Evolutionary conservation across 2,113 vertebrate genomes (phyloP), one percentile per base, ranked within the genome.

Genomic region (Erpornis zantholeuca): DNA sequence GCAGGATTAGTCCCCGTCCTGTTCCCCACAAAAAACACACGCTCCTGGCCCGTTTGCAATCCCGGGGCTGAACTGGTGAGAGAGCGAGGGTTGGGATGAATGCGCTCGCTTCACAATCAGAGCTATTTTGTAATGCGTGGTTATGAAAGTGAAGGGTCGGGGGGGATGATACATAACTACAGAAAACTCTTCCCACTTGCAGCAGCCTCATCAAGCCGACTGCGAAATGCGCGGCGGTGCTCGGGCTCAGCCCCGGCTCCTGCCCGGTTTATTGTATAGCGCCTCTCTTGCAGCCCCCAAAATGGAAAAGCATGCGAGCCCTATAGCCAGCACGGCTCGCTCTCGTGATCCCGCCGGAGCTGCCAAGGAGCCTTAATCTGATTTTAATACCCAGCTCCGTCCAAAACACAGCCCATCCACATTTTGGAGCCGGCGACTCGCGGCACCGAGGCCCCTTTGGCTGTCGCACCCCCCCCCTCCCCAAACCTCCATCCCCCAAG

Each of bases 271-370:
- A 96, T 95, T 94, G 89, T 95, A 92, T 87, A 82, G 88, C 50
- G 84, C 90, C 83, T 78, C 85, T 84, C 93, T 56, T 63, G 88
- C 91, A 96, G 68, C 95, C 95, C 95, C 96, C 94, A 96, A 97
- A 97, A 97, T 94, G 95, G 96, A 96, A 97, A 97, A 97, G 97
- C 96, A 97, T 97, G 96, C 97, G 71, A 97, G 88, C 91, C 94
- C 91, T 96, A 97, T 97, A 95, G 94, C 96, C 85, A 94, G 95
- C 94, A 89, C 80, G 9, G 85, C 92, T 88, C 83, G 53, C 96
- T 96, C 97, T 97, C 95, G 97, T 97, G 97, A 97, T 65, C 73
- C 44, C 56, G 92, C 71, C 3, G 70, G 92, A 69, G 94, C 94
- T 97, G 97, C 96, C 96, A 97, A 97, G 96, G 95, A 96, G 64